phyloP scores from a whole-genome alignment of 1,140 invertebrate species.

The Nomia melanderi region DNA sequence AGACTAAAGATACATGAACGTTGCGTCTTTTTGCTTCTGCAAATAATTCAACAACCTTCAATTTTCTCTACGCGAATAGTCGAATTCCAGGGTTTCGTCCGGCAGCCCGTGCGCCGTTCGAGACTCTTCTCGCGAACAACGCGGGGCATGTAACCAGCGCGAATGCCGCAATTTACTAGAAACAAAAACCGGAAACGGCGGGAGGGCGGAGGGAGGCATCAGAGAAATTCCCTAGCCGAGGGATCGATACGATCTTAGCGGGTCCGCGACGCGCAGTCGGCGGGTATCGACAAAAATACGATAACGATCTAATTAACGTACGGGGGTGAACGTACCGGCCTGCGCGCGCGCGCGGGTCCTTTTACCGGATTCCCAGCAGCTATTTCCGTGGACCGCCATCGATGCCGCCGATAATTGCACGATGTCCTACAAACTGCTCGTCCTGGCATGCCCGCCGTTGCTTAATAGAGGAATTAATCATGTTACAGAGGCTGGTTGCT shows the following conservation, averaged over 20 bases:
- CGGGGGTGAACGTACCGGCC: conserved; percentile 21
- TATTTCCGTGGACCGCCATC: conserved; percentile 10
- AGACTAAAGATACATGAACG: too few species aligned
- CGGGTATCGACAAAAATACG: conserved; percentile 22
- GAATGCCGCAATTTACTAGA: too few species aligned
- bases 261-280: neutral
- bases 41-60: too few species aligned
- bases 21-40: too few species aligned
- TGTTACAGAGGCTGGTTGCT: conserved; percentile 92
- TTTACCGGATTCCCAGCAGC: conserved; percentile 6
- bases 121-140: too few species aligned
- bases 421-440: neutral
- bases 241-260: neutral
- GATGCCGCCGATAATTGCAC: conserved; percentile 43
- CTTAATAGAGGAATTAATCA: conserved; percentile 51
- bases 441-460: neutral
- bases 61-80: too few species aligned
- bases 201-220: neutral
- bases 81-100: too few species aligned
- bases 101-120: too few species aligned
- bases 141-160: too few species aligned
- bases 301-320: conserved; percentile 39
- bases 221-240: neutral
- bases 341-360: neutral
- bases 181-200: neutral